Conservation (phyloP, 1,140 invertebrate species). For the Acromyrmex charruanus region DNA sequence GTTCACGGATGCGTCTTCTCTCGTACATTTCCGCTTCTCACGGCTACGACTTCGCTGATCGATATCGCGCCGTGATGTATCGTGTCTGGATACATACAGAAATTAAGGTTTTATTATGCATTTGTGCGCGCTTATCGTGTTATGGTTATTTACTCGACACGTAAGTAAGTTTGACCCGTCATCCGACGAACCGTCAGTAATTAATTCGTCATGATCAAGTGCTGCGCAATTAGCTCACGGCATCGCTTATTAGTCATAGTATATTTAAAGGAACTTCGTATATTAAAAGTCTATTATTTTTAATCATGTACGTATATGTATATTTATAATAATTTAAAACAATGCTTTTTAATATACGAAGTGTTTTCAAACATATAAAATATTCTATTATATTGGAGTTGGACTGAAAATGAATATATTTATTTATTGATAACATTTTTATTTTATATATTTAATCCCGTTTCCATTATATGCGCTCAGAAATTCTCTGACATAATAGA, state of each 20-base stretch:
- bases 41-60: conserved; percentile 60
- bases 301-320: neutral
- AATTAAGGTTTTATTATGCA: conserved; percentile 61
- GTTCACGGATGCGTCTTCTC: conserved; percentile 73
- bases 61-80: conserved; percentile 48
- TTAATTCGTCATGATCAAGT: conserved; percentile 67
- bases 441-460: neutral
- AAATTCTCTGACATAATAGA: too few relatives aligned
- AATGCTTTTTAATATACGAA: neutral
- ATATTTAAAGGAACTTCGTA: neutral
- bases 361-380: neutral
- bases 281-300: conserved; percentile 4
- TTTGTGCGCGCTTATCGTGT: conserved; percentile 57
- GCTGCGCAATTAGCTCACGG: conserved; percentile 53
- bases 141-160: conserved; percentile 1
- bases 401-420: neutral
- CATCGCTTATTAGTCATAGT: conserved; percentile 9
- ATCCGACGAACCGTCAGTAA: conserved; percentile 58
- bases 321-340: neutral
- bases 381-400: neutral
- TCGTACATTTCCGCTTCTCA: conserved; percentile 79
- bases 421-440: neutral
- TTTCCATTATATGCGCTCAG: too few relatives aligned
- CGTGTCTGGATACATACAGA: conserved; percentile 25
- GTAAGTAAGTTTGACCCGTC: conserved; percentile 54